Percentiles rank a stretch among this genome's conserved stretches.
These are phyloP conservation scores for Neoaliturus tenellus DNA, from an alignment of 2,888 invertebrate species.

Conservation along the genomic window DNA sequence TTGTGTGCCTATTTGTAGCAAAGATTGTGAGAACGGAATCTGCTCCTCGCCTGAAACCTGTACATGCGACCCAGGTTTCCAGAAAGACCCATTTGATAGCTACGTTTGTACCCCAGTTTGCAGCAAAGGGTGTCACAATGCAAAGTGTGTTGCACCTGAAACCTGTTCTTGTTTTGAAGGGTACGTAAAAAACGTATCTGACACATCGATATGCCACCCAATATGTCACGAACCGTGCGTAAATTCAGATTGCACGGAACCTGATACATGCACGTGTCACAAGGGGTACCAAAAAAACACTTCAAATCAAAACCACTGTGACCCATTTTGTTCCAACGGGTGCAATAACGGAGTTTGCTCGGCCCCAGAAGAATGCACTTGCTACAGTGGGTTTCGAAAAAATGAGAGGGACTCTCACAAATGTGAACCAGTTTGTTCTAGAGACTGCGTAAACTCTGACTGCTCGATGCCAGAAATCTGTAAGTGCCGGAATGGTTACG, in stretches of 20 bases:
- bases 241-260: background rate
- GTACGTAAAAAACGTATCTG: background rate
- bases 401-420: background rate
- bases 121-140: background rate
- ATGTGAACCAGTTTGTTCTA: slow-evolving; percentile 8
- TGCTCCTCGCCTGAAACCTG: slow-evolving; percentile 40
- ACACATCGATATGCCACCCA: background rate
- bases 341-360: slow-evolving; percentile 20
- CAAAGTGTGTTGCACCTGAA: slow-evolving; percentile 29
- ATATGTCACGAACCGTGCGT: background rate
- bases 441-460: background rate
- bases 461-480: background rate
- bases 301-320: background rate
- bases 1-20: slow-evolving; percentile 8
- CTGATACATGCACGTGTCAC: background rate
- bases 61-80: slow-evolving; percentile 4
- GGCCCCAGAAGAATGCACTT: background rate
- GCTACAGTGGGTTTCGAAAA: slow-evolving; percentile 3
- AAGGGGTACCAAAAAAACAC: background rate
- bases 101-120: slow-evolving; percentile 39
- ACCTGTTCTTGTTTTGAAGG: slow-evolving; percentile 24
- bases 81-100: background rate
- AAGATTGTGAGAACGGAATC: slow-evolving; percentile 22
- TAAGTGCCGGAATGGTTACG: background rate
- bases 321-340: background rate